Evolutionary conservation across 1,140 invertebrate genomes (phyloP).

Genomic region (Mylabris phalerata): DNA sequence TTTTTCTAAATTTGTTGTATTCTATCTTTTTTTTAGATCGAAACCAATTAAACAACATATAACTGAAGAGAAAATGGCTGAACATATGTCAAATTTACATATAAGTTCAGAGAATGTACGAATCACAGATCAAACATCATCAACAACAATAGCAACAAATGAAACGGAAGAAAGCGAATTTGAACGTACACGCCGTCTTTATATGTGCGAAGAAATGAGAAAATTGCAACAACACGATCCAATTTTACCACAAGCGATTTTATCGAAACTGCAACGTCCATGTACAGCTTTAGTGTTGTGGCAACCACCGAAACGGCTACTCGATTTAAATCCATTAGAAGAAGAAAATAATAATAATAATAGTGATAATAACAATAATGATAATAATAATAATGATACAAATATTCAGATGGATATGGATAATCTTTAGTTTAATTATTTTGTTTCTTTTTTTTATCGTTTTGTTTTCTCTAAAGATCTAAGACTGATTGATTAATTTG

Average conservation of each 20-base stretch:
- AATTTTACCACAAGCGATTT: slow-evolving; percentile 51
- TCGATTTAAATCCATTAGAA: neutral
- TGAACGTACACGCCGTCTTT: slow-evolving; percentile 31
- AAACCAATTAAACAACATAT: slow-evolving; percentile 64
- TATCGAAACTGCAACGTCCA: slow-evolving; percentile 58
- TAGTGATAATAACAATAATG: slow-evolving; percentile 15
- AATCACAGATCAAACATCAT: neutral
- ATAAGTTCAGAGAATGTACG: slow-evolving; percentile 47
- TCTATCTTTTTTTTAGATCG: slow-evolving; percentile 24
- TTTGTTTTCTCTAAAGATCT: no score
- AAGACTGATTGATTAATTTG: no score
- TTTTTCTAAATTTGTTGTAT: neutral
- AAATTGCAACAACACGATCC: slow-evolving; percentile 51
- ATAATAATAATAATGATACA: slow-evolving; percentile 23
- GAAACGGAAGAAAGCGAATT: slow-evolving; percentile 26
- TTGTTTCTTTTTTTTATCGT: neutral
- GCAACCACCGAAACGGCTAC: slow-evolving; percentile 52
- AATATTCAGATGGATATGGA: slow-evolving; percentile 15
- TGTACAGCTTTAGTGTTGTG: slow-evolving; percentile 70
- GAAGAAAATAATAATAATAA: slow-evolving; percentile 23
- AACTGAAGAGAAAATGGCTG: slow-evolving; percentile 73
- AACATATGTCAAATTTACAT: slow-evolving; percentile 63
- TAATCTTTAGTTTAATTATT: slow-evolving; percentile 1
- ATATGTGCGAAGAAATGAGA: slow-evolving; percentile 61
- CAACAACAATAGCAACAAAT: no score